Base-by-base conservation (phyloP, 1,140 invertebrate genomes). In the Halesus radiatus region DNA sequence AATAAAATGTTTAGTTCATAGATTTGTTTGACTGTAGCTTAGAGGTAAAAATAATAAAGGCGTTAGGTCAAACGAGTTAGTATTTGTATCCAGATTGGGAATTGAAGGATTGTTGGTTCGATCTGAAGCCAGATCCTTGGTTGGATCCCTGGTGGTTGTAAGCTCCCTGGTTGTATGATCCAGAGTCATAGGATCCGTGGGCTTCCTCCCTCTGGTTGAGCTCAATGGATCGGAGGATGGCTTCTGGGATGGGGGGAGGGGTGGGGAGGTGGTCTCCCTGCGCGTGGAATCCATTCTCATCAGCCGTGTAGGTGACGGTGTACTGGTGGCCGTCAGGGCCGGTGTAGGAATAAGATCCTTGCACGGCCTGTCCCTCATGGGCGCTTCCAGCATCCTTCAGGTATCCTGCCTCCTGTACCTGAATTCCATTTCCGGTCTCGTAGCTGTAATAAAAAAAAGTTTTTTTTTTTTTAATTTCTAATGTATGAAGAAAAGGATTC, bases 231-330 rank as follows among this genome's bases (percentile, higher is more conserved):
- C 84, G 85, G 29, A 86, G 87, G 84, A 86, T 90, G 80, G 85
- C 89, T 84, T 88, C 90, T 32, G 94, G 94, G 84, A 94, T 93
- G 75, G 94, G 94, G 0, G 94, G 94, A 16, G 95, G 93, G 6
- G 94, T 95, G 53, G 95, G 95, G 20, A 96, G 87, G 86, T 95
- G 94, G 45, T 92, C 91, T 26, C 94, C 94, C 75, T 92, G 87
- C 2, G 94, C 93, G 80, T 93, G 93, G 88, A 95, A 96, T 15
- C 94, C 94, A 80, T 94, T 93, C 85, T 96, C 94, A 83, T 96
- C 94, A 23, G 95, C 95, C 20, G 93, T 92, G 89, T 96, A 97
- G 5, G 91, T 92, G 22, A 96, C 86, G 3, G 90, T 89, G 79
- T 94, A 92, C 64, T 92, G 88, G 23, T 93, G 88, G 0, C 95